These are phyloP conservation scores for Notechis scutatus DNA, from an alignment of 2,113 vertebrate species.

Conservation along the genomic window DNA sequence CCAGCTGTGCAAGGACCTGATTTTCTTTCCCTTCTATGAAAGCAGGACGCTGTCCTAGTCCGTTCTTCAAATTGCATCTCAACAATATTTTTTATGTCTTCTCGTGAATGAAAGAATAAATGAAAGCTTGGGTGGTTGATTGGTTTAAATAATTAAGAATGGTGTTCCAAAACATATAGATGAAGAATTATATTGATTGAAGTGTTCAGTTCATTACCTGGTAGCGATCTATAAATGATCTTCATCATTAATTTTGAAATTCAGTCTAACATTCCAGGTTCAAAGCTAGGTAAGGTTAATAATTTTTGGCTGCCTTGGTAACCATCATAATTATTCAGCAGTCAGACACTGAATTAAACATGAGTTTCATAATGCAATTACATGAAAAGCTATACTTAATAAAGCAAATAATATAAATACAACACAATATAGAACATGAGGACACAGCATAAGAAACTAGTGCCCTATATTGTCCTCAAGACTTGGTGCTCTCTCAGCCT, in stretches of 20 bases:
- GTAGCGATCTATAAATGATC: not conserved
- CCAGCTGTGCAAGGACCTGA: not conserved
- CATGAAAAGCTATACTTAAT: not conserved
- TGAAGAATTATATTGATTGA: not conserved
- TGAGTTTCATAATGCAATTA: not conserved
- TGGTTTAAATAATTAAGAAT: not conserved
- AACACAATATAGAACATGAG: not conserved
- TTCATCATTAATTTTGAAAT: not conserved
- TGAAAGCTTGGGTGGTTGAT: not conserved
- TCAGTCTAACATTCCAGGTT: not conserved
- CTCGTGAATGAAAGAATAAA: not conserved
- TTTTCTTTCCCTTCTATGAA: not conserved
- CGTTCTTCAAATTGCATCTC: not conserved
- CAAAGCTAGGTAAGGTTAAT: not conserved
- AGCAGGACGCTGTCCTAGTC: not conserved
- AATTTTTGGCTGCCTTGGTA: not conserved
- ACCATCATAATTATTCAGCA: not conserved
- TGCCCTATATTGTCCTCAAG: not conserved
- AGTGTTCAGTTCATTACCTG: not conserved
- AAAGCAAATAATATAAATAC: not conserved
- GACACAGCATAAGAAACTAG: not conserved
- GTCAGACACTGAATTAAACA: not conserved
- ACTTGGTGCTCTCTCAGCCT: not conserved
- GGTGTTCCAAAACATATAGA: not conserved
- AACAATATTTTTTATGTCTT: not conserved